Conservation (phyloP, 2,797 vertebrate species). For the Heterohyrax brucei region DNA sequence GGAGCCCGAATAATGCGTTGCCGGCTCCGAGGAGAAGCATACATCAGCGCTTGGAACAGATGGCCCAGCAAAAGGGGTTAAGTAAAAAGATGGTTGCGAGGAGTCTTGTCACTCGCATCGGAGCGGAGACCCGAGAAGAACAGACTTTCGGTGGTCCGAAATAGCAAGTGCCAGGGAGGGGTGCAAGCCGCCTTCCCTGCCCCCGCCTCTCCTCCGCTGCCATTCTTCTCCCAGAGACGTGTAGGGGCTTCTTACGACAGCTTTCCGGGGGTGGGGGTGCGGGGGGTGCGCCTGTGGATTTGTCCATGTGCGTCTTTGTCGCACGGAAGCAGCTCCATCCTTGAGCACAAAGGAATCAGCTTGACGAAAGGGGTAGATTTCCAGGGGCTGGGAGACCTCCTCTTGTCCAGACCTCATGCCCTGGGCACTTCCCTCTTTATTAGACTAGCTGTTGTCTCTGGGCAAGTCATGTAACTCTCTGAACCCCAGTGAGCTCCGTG, state of each 20-base stretch:
- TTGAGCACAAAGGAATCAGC: not conserved
- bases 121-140: not conserved
- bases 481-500: not conserved
- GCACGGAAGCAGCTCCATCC: not conserved
- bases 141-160: slow-evolving; percentile 77
- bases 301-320: not conserved
- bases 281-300: not conserved
- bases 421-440: not conserved
- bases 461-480: not conserved
- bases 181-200: not conserved
- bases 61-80: slow-evolving; percentile 79
- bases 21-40: not conserved
- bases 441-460: not conserved
- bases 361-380: not conserved
- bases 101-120: not conserved
- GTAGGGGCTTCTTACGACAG: not conserved
- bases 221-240: not conserved
- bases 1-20: slow-evolving; percentile 65
- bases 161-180: slow-evolving; percentile 76
- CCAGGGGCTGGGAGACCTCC: not conserved
- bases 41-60: slow-evolving; percentile 59
- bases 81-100: slow-evolving; percentile 39
- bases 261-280: not conserved
- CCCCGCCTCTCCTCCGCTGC: not conserved
- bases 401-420: not conserved